These are phyloP conservation scores for Lithophane ornitopus DNA, from an alignment of 2,888 invertebrate species.

Conservation along the genomic window DNA sequence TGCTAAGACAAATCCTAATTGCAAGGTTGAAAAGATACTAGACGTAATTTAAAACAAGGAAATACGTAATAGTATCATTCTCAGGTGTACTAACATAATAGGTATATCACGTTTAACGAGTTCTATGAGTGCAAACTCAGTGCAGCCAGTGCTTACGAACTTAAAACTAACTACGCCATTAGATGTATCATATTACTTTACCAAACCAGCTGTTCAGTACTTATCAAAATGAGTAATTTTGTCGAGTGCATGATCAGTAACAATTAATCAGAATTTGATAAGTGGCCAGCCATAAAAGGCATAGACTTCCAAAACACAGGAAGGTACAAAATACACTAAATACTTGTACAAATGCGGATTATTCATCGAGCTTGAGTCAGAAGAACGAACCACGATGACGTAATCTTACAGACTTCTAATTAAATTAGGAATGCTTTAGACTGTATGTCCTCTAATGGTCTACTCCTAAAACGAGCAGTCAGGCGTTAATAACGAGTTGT, in stretches of 20 bases:
- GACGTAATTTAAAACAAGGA: constrained; percentile 25
- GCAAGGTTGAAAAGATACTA: constrained; percentile 24
- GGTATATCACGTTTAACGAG: constrained; percentile 15
- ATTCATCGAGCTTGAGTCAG: constrained; percentile 60
- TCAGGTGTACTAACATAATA: neutral
- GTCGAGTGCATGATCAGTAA: constrained; percentile 13
- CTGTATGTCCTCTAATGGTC: neutral
- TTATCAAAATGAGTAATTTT: constrained; percentile 22
- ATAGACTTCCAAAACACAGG: constrained; percentile 25
- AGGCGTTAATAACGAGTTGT: neutral
- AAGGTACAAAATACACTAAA: constrained; percentile 43
- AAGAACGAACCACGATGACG: constrained; percentile 41
- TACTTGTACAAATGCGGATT: constrained; percentile 41
- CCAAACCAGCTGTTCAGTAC: constrained; percentile 12
- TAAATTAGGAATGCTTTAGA: constrained; percentile 26
- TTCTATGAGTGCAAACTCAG: constrained; percentile 35
- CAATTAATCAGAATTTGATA: constrained; percentile 18
- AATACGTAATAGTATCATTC: constrained; percentile 20
- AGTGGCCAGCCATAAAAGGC: constrained; percentile 10
- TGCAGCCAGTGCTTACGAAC: constrained; percentile 27
- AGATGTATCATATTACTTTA: constrained; percentile 17
- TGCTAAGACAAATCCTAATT: constrained; percentile 34
- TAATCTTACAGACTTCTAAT: constrained; percentile 30
- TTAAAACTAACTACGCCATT: constrained; percentile 1
- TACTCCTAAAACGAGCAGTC: neutral